Base-by-base conservation (phyloP, 2,797 vertebrate genomes). In the Allochrocebus solatus region DNA sequence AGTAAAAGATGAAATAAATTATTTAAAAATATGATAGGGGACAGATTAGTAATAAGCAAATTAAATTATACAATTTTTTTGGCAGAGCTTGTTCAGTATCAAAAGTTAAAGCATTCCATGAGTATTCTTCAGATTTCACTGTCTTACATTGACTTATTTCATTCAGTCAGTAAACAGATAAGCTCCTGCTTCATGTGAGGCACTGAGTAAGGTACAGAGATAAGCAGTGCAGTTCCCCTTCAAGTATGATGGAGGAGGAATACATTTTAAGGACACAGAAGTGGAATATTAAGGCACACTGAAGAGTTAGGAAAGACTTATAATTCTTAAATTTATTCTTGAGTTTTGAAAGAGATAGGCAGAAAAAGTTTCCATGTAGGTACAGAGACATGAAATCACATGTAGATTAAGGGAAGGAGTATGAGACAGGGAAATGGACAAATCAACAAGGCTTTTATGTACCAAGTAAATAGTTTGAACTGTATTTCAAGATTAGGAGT, bases 1-100 rank as follows among this genome's bases (percentile, higher is more conserved):
- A 95, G 30, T 85, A 92, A 53, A 95, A 97, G 87, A 57, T 90
- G 39, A 95, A 93, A 95, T 59, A 92, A 95, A 86, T 55, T 72
- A 24, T 74, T 93, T 95, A 30, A 95, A 94, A 94, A 48, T 93
- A 88, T n/a, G 67, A 95, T 87, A 43, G 75, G 59, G 33, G 33
- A 76, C 24, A 87, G 64, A 78, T 86, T 48, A 86, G 6, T 84
- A 97, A 46, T 96, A 76, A 96, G 46, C 36, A 85, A 89, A 90
- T 86, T 50, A 94, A 91, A 76, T 48, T 36, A 79, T n/a, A 24
- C 64, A 67, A 9, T 81, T 64, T 36, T 55, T 57, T 10, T 9
- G 17, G 16, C 46, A 83, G 30, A 93, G 5, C 24, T 28, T 96
- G n/a, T 59, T 93, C 36, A 79, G 9, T 93, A 33, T 97, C 78